These are phyloP conservation scores for Amiota mariae DNA, from an alignment of 2,888 invertebrate species.

Conservation along the genomic window DNA sequence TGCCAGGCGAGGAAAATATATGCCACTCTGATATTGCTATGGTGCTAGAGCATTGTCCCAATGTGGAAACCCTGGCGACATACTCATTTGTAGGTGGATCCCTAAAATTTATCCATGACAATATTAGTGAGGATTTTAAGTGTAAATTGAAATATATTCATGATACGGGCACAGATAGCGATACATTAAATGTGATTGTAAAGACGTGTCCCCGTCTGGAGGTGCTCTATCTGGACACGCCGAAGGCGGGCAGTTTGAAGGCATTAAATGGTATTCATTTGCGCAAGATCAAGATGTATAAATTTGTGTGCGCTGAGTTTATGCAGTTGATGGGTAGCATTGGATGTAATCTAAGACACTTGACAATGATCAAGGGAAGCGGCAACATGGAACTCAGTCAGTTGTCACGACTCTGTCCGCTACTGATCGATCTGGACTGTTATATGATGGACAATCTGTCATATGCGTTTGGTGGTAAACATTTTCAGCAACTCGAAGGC, in stretches of 20 bases:
- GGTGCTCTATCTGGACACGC: constrained; percentile 79
- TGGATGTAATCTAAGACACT: constrained; percentile 76
- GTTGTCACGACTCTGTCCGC: constrained; percentile 77
- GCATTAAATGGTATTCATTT: constrained; percentile 67
- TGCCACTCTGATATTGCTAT: constrained; percentile 80
- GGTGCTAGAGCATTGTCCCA: constrained; percentile 78
- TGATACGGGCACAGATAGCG: constrained; percentile 78
- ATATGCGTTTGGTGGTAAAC: constrained; percentile 75
- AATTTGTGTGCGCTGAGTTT: constrained; percentile 78
- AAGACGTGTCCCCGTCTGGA: constrained; percentile 79
- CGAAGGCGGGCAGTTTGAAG: constrained; percentile 74
- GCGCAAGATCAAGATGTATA: constrained; percentile 78
- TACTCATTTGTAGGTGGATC: constrained; percentile 82
- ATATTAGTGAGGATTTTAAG: constrained; percentile 76
- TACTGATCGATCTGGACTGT: constrained; percentile 78
- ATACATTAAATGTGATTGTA: constrained; percentile 77
- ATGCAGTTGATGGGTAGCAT: constrained; percentile 76
- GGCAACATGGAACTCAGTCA: constrained; percentile 78
- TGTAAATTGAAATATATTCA: constrained; percentile 81
- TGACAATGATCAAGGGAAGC: constrained; percentile 77
- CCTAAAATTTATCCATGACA: constrained; percentile 76
- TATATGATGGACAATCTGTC: constrained; percentile 79
- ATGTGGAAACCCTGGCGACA: constrained; percentile 79
- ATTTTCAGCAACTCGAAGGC: constrained; percentile 78
- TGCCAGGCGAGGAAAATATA: constrained; percentile 81